These are phyloP conservation scores for Copsychus sechellarum DNA, from an alignment of 2,113 vertebrate species.

Conservation along the genomic window DNA sequence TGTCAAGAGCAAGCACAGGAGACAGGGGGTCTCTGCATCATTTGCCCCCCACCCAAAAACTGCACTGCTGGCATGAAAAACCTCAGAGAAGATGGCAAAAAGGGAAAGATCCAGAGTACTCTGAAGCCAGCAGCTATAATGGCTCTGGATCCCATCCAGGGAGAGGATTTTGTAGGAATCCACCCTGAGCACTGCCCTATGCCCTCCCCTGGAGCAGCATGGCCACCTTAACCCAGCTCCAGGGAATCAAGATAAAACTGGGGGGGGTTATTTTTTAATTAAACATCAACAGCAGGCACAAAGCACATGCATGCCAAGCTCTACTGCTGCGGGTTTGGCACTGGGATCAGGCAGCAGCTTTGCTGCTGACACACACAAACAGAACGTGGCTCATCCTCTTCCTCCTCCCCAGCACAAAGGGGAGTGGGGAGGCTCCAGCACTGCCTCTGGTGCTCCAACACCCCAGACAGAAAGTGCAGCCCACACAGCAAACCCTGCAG, in stretches of 20 bases:
- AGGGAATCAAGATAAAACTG: not conserved
- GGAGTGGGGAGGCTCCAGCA: not conserved
- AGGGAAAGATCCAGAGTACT: not conserved
- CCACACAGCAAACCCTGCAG: not conserved
- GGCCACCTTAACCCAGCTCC: not conserved
- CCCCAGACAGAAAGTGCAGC: rapidly evolving
- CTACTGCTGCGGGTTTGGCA: not conserved
- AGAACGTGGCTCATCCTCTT: not conserved
- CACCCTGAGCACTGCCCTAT: not conserved
- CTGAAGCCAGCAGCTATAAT: not conserved
- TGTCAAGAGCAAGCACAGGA: not conserved
- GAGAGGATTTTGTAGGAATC: not conserved
- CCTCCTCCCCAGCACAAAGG: not conserved
- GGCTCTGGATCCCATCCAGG: not conserved
- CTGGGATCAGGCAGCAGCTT: not conserved
- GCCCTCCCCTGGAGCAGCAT: not conserved
- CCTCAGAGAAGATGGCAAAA: not conserved
- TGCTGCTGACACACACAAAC: constrained; percentile 3
- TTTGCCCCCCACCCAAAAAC: not conserved
- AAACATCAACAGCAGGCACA: not conserved
- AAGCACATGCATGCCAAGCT: not conserved
- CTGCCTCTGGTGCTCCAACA: not conserved
- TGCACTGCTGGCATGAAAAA: not conserved
- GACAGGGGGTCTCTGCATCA: rapidly evolving
- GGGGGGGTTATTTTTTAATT: not conserved